A percentile compares a stretch with the other conserved stretches of the same genome.
Evolutionary conservation across 2,797 vertebrate species (phyloP).

Genomic region (Hapalemur alaotrensis): DNA sequence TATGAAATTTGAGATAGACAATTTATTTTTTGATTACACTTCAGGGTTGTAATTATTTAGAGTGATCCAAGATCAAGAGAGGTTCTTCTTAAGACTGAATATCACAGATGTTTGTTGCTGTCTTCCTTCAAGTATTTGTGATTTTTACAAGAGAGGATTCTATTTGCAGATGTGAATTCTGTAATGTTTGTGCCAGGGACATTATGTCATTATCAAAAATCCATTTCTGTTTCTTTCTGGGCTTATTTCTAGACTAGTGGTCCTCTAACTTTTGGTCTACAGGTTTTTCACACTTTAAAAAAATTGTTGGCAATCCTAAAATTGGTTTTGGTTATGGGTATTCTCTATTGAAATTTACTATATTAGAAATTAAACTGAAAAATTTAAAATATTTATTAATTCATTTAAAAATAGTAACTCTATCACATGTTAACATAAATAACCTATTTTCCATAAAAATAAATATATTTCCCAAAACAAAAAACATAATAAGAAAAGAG

Average conservation of each 20-base stretch:
- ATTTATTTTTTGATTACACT: neutral
- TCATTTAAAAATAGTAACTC: neutral
- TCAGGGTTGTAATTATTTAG: neutral
- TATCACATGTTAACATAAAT: neutral
- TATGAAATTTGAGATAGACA: neutral
- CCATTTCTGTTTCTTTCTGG: neutral
- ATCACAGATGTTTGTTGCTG: neutral
- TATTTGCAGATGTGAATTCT: neutral
- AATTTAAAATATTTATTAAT: neutral
- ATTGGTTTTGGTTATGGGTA: neutral
- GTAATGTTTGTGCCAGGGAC: neutral
- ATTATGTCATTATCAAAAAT: neutral
- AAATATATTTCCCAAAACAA: neutral
- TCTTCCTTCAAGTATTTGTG: neutral
- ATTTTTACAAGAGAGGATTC: neutral
- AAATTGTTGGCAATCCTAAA: neutral
- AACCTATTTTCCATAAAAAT: neutral
- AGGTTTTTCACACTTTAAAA: neutral
- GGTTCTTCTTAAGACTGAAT: neutral
- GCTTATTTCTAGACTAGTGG: neutral
- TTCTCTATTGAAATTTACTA: neutral
- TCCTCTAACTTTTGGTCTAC: neutral
- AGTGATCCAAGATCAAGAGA: neutral
- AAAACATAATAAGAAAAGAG: neutral
- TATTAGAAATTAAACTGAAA: neutral